Evolutionary conservation across 2,113 vertebrate genomes (phyloP).

Genomic region (Astur gentilis): DNA sequence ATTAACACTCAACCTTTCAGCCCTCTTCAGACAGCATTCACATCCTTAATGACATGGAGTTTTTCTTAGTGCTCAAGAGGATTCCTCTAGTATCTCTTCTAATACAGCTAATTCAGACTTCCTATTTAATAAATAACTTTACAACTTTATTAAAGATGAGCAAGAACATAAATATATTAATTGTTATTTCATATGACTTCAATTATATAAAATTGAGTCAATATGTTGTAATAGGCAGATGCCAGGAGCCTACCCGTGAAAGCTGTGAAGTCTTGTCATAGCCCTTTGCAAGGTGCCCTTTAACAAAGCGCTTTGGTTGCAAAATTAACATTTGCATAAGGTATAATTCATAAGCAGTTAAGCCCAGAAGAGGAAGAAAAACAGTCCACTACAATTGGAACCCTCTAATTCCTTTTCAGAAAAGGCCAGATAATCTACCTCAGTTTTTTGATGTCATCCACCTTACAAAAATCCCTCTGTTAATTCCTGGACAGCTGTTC

Average conservation of each 20-base stretch:
- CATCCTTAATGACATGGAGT: not conserved
- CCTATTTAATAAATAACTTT: not conserved
- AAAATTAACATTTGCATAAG: conserved; percentile 11
- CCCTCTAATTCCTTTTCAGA: conserved; percentile 11
- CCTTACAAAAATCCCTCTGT: not conserved
- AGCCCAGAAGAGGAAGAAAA: conserved; percentile 5
- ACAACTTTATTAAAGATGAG: not conserved
- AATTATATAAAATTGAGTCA: not conserved
- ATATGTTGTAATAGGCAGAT: not conserved
- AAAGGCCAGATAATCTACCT: conserved; percentile 23
- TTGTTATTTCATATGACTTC: not conserved
- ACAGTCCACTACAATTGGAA: not conserved
- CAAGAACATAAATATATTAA: not conserved
- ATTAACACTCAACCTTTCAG: conserved; percentile 17
- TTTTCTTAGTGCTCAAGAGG: not conserved
- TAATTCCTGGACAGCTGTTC: conserved; percentile 15
- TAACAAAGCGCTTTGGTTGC: not conserved
- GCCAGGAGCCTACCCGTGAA: not conserved
- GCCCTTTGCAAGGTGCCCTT: not conserved
- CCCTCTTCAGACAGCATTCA: not conserved
- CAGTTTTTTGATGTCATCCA: not conserved
- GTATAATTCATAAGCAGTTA: conserved; percentile 10
- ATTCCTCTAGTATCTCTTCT: not conserved
- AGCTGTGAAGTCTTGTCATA: not conserved
- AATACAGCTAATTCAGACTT: not conserved